A percentile compares a stretch with the other conserved stretches of the same genome.
phyloP scores from a whole-genome alignment of 2,888 invertebrate genomes.

The Sminthurides aquaticus region DNA sequence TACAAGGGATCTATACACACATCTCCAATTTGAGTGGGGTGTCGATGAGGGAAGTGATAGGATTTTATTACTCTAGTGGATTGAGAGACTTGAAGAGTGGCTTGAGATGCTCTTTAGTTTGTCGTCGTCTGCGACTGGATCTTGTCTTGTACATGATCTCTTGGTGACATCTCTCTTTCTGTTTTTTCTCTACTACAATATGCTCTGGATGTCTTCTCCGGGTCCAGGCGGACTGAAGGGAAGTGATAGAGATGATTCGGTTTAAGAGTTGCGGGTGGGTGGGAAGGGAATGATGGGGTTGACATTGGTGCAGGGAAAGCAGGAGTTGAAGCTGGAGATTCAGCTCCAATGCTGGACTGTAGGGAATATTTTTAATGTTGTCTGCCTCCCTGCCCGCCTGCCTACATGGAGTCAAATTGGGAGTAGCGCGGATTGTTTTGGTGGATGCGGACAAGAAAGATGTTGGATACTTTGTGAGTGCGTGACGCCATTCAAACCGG shows the following conservation, averaged over 20 bases:
- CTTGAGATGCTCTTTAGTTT: constrained; percentile 5
- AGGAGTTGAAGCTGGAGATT: not conserved
- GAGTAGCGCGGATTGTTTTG: no score
- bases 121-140: constrained; percentile 8
- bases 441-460: not conserved
- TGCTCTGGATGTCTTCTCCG: no score
- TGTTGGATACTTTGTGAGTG: not conserved
- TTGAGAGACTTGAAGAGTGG: constrained; percentile 12
- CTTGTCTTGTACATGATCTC: constrained; percentile 10
- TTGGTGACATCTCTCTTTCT: constrained; percentile 7
- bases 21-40: constrained; percentile 29
- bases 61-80: constrained; percentile 26
- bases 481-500: not conserved
- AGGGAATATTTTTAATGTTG: not conserved
- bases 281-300: no score
- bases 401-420: no score
- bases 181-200: constrained; percentile 5
- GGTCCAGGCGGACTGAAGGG: no score
- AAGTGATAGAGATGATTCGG: no score
- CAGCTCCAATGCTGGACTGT: not conserved
- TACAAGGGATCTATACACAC: constrained; percentile 23
- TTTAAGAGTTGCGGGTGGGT: no score
- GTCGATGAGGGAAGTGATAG: constrained; percentile 31
- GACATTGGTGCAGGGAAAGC: not conserved
- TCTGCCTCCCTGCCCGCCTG: not conserved